These are phyloP conservation scores for Heliornis fulica DNA, from an alignment of 2,113 vertebrate genomes.

Conservation along the genomic window DNA sequence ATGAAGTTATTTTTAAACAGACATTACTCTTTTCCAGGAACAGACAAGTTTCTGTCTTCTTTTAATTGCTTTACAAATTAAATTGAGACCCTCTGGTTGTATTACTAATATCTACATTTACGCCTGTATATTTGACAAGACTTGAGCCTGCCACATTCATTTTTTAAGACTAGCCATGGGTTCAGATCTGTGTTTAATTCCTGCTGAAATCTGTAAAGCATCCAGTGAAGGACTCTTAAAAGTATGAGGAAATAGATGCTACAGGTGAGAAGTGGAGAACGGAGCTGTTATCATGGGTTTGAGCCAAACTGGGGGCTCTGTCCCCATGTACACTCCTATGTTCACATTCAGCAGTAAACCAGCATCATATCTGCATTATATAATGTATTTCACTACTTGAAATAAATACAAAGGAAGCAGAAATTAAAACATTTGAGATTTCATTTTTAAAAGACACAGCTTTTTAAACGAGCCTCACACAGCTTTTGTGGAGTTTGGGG, in stretches of 20 bases:
- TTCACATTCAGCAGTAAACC: not conserved
- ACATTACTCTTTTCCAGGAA: constrained; percentile 29
- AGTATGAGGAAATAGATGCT: not conserved
- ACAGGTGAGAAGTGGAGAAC: not conserved
- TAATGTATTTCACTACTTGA: not conserved
- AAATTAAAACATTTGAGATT: not conserved
- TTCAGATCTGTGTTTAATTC: not conserved
- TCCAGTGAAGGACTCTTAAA: not conserved
- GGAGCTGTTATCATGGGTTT: rapidly evolving
- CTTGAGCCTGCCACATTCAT: not conserved
- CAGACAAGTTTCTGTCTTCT: constrained; percentile 23
- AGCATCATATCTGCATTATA: rapidly evolving
- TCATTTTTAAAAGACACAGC: not conserved
- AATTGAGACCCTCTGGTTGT: not conserved
- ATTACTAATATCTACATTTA: constrained; percentile 33
- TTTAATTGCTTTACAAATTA: constrained; percentile 47
- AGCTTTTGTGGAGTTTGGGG: not conserved
- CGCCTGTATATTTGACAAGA: not conserved
- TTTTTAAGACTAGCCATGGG: not conserved
- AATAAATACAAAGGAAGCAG: not conserved
- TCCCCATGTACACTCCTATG: not conserved
- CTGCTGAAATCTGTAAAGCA: not conserved
- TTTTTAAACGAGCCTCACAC: not conserved
- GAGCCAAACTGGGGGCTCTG: not conserved
- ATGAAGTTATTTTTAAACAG: constrained; percentile 45